phyloP scores from a whole-genome alignment of 2,888 invertebrate genomes.

The Abrostola tripartita region DNA sequence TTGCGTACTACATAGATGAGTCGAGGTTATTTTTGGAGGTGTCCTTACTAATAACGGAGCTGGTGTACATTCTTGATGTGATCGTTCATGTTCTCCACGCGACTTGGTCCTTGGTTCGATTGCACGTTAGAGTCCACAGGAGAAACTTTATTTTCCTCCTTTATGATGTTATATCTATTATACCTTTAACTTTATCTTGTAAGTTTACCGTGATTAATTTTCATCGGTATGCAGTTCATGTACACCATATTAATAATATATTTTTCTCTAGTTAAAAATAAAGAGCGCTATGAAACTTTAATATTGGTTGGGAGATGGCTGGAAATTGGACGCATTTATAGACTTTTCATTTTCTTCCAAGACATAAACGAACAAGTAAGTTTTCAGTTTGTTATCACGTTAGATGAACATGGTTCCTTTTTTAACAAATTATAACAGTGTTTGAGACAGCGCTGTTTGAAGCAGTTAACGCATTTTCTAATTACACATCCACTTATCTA shows the following conservation, averaged over 20 bases:
- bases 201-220: constrained; percentile 54
- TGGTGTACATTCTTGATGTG: constrained; percentile 69
- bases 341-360: constrained; percentile 67
- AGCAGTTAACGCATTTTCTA: no score
- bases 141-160: constrained; percentile 62
- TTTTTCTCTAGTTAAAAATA: constrained; percentile 60
- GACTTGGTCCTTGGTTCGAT: constrained; percentile 74
- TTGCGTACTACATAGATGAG: constrained; percentile 66
- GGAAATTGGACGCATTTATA: constrained; percentile 76
- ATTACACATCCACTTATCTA: no score
- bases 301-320: constrained; percentile 71
- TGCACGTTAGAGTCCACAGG: constrained; percentile 72
- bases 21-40: constrained; percentile 54
- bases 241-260: background rate
- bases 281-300: constrained; percentile 35
- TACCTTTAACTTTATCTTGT: constrained; percentile 70
- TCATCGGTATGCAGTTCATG: no score
- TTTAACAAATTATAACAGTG: no score
- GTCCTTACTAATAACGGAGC: constrained; percentile 61
- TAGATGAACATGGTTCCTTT: background rate
- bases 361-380: constrained; percentile 74
- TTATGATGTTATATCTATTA: constrained; percentile 69
- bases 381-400: constrained; percentile 19
- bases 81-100: constrained; percentile 68
- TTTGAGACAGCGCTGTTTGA: no score